Base-by-base conservation (phyloP, 2,113 vertebrate genomes). In the Eulemur rufifrons region DNA sequence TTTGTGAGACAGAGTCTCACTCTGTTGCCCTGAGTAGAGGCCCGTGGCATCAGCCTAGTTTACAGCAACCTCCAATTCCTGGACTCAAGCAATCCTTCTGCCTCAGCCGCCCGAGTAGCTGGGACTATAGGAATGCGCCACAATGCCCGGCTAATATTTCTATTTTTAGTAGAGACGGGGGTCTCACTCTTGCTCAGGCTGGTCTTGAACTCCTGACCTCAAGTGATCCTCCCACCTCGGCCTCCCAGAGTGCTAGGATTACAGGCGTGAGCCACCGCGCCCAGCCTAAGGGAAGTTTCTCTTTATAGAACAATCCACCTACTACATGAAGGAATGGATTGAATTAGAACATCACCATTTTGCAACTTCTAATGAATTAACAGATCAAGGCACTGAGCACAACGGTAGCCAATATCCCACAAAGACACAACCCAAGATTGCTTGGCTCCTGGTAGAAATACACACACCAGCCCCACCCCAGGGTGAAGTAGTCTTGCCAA, bases 341-440 rank as follows among this genome's bases (percentile, higher is more conserved):
- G 0, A 29, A 37, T 37, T 59, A 52, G 68, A 64, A 74, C 1
- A 2, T 66, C 32, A 42, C 21, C 8, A 13, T 42, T 74, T 64
- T 56, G 68, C 86, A 83, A 54, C 29, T 64, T 54, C 32, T 18
- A n/a, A 74, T 64, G 59, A 54, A 56, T 54, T 21, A 15, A 50
- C 11, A 76, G 68, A 9, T 63, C 8, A 9, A 74, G 56, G 56
- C 17, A 8, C 56, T 42, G 83, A 86, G 59, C 1, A 29, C 13
- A 8, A 7, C 0, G 2, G 17, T 11, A 3, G 42, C 45, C 37
- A 37, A 29, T 23, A 0, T 37, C 29, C 52, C 29, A 14, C 25
- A 42, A 52, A 66, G 59, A 74, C 66, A 64, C 86, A 64, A 73
- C 5, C 21, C 2, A 12, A 77, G 27, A 34, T 23, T 8, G 12